Conservation (phyloP, 2,888 invertebrate species). For the Chrysodeixis includens region DNA sequence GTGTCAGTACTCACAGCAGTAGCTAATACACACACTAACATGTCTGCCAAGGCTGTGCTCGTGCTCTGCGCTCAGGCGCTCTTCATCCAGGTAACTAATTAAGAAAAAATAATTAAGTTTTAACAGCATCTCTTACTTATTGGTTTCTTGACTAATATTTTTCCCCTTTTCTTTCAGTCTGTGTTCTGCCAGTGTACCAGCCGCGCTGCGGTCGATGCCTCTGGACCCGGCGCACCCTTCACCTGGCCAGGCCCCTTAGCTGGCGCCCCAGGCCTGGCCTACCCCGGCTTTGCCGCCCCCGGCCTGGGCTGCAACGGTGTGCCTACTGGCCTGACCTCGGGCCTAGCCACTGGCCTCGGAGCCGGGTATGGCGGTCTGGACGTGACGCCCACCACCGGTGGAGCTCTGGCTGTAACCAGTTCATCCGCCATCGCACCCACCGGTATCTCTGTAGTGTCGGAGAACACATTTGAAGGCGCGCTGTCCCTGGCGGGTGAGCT, state of each 20-base stretch:
- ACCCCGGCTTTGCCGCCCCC: conserved; percentile 5
- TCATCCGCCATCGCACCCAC: conserved; percentile 58
- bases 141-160: neutral
- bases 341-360: conserved; percentile 13
- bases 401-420: conserved; percentile 46
- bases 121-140: neutral
- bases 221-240: conserved; percentile 19
- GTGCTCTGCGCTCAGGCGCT: too few relatives aligned
- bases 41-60: too few relatives aligned
- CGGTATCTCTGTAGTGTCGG: conserved; percentile 54
- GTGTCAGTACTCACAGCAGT: too few relatives aligned
- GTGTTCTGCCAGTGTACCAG: conserved; percentile 13
- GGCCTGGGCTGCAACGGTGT: conserved; percentile 12
- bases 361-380: conserved; percentile 37
- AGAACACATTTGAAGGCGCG: conserved; percentile 39
- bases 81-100: too few relatives aligned
- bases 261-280: conserved; percentile 5
- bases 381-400: conserved; percentile 39
- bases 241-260: conserved; percentile 7
- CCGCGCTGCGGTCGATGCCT: conserved; percentile 5
- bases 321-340: conserved; percentile 6
- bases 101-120: neutral
- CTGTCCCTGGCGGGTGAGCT: conserved; percentile 30
- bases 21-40: too few relatives aligned
- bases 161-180: conserved; percentile 8